These are phyloP conservation scores for Axea sp. DNA, from an alignment of 2,888 invertebrate genomes.

Conservation along the genomic window DNA sequence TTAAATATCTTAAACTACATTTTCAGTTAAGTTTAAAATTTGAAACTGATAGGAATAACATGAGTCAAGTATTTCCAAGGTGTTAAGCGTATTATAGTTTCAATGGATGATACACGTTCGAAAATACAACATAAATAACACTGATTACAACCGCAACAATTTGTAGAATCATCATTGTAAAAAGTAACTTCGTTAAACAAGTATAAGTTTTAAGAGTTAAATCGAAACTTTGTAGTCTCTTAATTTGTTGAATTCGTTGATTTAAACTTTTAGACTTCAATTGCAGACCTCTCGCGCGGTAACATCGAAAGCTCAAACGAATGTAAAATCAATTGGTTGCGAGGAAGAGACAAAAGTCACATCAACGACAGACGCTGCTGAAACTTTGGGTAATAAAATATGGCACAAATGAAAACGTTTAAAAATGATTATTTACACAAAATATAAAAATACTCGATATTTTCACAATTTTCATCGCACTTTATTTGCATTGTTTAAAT, in stretches of 20 bases:
- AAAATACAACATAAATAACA: too few species aligned
- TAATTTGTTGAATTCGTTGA: slow-evolving; percentile 58
- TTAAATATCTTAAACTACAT: too few species aligned
- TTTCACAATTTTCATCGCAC: too few species aligned
- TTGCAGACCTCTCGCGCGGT: slow-evolving; percentile 46
- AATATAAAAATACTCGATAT: too few species aligned
- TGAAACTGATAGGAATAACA: too few species aligned
- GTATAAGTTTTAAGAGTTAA: slow-evolving; percentile 43
- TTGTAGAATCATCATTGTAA: slow-evolving; percentile 20
- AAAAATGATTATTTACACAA: neutral
- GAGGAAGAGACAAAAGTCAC: slow-evolving; percentile 45
- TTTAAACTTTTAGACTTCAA: slow-evolving; percentile 54
- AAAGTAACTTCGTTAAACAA: slow-evolving; percentile 36
- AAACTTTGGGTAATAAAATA: slow-evolving; percentile 48
- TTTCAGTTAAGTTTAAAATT: too few species aligned
- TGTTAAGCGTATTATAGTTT: too few species aligned
- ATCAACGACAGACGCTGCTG: slow-evolving; percentile 43
- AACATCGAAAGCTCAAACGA: slow-evolving; percentile 56
- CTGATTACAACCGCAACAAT: too few species aligned
- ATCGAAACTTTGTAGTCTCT: slow-evolving; percentile 52
- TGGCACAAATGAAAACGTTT: slow-evolving; percentile 2
- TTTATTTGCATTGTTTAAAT: too few species aligned
- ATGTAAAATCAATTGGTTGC: slow-evolving; percentile 58
- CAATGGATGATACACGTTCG: too few species aligned
- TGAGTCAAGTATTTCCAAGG: too few species aligned